phyloP scores from a whole-genome alignment of 2,888 invertebrate species.

The Heteromurus nitidus region DNA sequence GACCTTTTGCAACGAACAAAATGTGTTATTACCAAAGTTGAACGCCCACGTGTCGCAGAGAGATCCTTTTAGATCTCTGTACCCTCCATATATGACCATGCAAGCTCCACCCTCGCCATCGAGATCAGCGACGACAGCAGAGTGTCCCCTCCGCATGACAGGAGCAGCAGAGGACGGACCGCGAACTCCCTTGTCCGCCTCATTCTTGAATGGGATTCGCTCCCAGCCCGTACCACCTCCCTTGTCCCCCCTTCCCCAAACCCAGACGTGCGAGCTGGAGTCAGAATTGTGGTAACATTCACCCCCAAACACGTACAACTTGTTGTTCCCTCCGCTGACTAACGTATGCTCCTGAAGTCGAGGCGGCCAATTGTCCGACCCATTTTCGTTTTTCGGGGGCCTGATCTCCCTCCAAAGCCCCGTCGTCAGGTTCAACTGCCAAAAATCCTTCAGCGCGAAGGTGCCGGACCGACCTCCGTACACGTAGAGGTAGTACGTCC shows the following conservation, averaged over 20 bases:
- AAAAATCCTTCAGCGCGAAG: slow-evolving; percentile 88
- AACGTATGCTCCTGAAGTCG: slow-evolving; percentile 90
- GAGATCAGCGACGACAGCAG: slow-evolving; percentile 85
- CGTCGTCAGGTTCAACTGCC: slow-evolving; percentile 86
- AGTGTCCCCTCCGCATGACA: slow-evolving; percentile 88
- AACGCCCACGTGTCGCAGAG: slow-evolving; percentile 91
- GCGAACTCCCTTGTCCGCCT: not conserved
- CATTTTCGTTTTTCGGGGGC: slow-evolving; percentile 72
- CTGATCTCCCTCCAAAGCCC: slow-evolving; percentile 68
- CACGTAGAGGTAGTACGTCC: slow-evolving; percentile 81
- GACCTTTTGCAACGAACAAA: too few species aligned
- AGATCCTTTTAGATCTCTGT: slow-evolving; percentile 88
- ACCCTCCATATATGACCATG: slow-evolving; percentile 91
- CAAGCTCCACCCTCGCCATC: slow-evolving; percentile 74
- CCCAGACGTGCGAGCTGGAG: slow-evolving; percentile 39
- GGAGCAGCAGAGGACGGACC: slow-evolving; percentile 78
- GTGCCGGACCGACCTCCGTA: slow-evolving; percentile 90
- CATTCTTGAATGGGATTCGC: slow-evolving; percentile 42
- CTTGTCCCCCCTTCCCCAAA: slow-evolving; percentile 20
- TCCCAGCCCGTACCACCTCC: too few species aligned
- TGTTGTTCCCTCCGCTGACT: slow-evolving; percentile 84
- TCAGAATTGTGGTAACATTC: slow-evolving; percentile 76
- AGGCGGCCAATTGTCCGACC: slow-evolving; percentile 79
- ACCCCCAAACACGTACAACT: slow-evolving; percentile 90
- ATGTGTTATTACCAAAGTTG: slow-evolving; percentile 82